Evolutionary conservation across 2,888 invertebrate species (phyloP).

Genomic region (Cantharis rufa): DNA sequence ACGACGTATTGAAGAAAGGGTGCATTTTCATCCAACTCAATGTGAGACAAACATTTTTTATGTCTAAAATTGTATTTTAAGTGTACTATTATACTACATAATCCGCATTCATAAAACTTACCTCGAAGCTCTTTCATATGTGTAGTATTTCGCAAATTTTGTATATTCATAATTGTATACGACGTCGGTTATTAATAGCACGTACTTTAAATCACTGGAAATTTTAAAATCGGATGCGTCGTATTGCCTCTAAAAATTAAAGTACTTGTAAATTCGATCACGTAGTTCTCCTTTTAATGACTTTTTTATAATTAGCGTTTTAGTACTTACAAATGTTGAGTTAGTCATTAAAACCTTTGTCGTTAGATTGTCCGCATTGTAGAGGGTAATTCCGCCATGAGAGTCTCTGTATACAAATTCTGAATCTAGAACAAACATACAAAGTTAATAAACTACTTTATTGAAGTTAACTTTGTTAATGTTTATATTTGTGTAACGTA

Average conservation of each 20-base stretch:
- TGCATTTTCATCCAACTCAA: slow-evolving; percentile 70
- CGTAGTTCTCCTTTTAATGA: neutral
- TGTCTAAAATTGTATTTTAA: slow-evolving; percentile 56
- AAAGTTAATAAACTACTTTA: slow-evolving; percentile 2
- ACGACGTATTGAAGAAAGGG: slow-evolving; percentile 74
- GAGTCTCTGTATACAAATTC: slow-evolving; percentile 79
- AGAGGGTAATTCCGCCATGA: slow-evolving; percentile 77
- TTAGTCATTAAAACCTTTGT: slow-evolving; percentile 77
- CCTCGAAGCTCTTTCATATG: slow-evolving; percentile 70
- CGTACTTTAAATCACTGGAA: slow-evolving; percentile 77
- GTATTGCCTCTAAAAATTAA: slow-evolving; percentile 64
- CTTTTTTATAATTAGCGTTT: slow-evolving; percentile 8
- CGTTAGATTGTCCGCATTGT: slow-evolving; percentile 77
- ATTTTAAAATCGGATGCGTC: slow-evolving; percentile 78
- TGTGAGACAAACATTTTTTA: slow-evolving; percentile 69
- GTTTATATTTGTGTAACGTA: neutral
- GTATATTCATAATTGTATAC: slow-evolving; percentile 65
- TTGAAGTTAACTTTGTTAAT: neutral
- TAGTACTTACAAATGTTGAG: slow-evolving; percentile 77
- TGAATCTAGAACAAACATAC: slow-evolving; percentile 63
- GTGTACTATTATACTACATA: neutral
- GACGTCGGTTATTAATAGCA: slow-evolving; percentile 75
- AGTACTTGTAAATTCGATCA: neutral
- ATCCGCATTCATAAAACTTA: slow-evolving; percentile 44
- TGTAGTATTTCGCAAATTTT: slow-evolving; percentile 67